Percentiles rank a stretch among this genome's conserved stretches.
These are phyloP conservation scores for Lasioglossum lativentre DNA, from an alignment of 2,888 invertebrate genomes.

Conservation along the genomic window DNA sequence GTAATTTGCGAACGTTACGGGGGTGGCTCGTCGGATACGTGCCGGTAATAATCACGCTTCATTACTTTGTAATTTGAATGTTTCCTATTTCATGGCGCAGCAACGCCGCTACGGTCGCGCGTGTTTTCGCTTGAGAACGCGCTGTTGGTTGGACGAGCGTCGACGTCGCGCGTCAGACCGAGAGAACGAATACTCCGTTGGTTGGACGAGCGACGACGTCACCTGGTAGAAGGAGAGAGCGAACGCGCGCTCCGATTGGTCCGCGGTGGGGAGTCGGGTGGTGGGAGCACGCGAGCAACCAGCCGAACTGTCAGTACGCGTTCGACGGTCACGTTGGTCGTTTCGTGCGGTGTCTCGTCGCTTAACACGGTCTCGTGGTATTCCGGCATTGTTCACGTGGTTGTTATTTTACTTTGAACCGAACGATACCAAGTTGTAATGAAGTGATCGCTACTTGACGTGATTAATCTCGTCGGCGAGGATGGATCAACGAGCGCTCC, in stretches of 20 bases:
- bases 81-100: neutral
- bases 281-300: constrained; percentile 54
- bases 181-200: neutral
- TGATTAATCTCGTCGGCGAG: constrained; percentile 21
- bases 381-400: constrained; percentile 34
- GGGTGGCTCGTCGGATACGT: neutral
- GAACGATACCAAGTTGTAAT: constrained; percentile 21
- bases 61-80: constrained; percentile 41
- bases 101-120: constrained; percentile 3
- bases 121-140: constrained; percentile 25
- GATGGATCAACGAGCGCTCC: constrained; percentile 48
- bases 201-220: neutral
- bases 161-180: neutral
- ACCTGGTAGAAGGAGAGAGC: neutral
- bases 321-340: constrained; percentile 35
- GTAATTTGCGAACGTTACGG: constrained; percentile 5
- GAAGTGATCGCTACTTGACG: constrained; percentile 55
- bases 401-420: neutral
- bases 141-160: constrained; percentile 2
- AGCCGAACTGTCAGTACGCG: constrained; percentile 54
- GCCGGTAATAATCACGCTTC: constrained; percentile 24
- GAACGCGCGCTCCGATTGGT: neutral
- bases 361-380: constrained; percentile 3
- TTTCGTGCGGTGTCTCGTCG: neutral
- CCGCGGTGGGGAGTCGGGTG: constrained; percentile 20